Evolutionary conservation across 2,888 invertebrate species (phyloP).

Genomic region (Yponomeuta plumbellus): DNA sequence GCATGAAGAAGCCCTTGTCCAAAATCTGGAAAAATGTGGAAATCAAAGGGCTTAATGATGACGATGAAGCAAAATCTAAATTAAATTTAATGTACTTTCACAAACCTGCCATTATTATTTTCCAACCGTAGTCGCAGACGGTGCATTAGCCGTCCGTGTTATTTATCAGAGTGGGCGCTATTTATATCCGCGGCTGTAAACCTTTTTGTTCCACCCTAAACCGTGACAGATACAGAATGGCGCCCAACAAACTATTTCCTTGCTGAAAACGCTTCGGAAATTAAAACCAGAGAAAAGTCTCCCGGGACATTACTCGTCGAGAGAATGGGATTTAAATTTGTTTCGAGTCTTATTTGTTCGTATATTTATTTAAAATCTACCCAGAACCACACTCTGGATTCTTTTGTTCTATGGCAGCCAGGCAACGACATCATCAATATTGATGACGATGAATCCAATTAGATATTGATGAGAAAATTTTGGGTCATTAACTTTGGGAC

Average conservation of each 20-base stretch:
- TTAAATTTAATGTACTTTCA: too few species aligned
- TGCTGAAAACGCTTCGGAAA: constrained; percentile 63
- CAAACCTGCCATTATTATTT: too few species aligned
- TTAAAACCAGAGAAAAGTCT: constrained; percentile 68
- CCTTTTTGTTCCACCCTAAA: constrained; percentile 18
- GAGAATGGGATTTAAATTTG: constrained; percentile 62
- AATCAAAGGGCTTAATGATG: too few species aligned
- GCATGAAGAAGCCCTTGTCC: too few species aligned
- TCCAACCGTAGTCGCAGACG: neutral
- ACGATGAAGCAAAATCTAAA: too few species aligned
- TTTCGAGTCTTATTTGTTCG: constrained; percentile 52
- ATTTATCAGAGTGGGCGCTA: neutral
- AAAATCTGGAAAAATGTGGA: too few species aligned
- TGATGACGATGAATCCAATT: neutral
- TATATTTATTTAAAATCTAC: constrained; percentile 16
- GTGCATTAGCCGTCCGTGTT: neutral
- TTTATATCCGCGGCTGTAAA: constrained; percentile 14
- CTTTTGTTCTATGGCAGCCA: too few species aligned
- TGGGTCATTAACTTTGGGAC: neutral
- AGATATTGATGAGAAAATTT: neutral
- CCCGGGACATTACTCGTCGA: constrained; percentile 58
- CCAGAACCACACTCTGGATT: neutral
- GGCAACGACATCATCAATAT: too few species aligned
- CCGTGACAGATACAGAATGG: constrained; percentile 21
- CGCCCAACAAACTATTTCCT: constrained; percentile 63